phyloP scores from a whole-genome alignment of 2,113 vertebrate genomes.

The Balaenoptera acutorostrata region DNA sequence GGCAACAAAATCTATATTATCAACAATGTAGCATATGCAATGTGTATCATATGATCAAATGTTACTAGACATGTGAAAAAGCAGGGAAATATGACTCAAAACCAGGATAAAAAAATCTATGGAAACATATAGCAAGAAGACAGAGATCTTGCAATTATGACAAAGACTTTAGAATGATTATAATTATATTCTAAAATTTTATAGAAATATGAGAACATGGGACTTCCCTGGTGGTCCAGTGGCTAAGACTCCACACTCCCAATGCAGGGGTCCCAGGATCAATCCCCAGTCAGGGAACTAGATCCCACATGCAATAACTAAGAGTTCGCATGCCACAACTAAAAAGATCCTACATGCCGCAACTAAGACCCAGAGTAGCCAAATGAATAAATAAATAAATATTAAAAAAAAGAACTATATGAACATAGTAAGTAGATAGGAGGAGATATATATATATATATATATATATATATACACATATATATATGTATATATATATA shows the following conservation, averaged over 20 bases:
- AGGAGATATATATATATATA: not conserved
- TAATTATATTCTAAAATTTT: not conserved
- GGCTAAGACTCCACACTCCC: too few relatives aligned
- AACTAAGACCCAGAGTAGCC: too few relatives aligned
- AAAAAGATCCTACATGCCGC: too few relatives aligned
- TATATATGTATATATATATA: too few relatives aligned
- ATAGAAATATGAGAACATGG: not conserved
- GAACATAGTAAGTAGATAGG: not conserved
- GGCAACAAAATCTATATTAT: not conserved
- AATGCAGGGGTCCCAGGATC: too few relatives aligned
- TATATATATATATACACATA: not conserved
- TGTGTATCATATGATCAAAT: not conserved
- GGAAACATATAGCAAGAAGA: not conserved
- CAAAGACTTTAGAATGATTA: not conserved
- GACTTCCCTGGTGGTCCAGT: too few relatives aligned
- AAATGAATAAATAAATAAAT: too few relatives aligned
- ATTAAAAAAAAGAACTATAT: not conserved
- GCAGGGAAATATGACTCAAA: not conserved
- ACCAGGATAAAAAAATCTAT: not conserved
- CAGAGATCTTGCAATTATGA: not conserved
- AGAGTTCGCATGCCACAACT: too few relatives aligned
- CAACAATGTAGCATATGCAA: not conserved
- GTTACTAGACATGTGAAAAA: not conserved
- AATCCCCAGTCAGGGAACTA: too few relatives aligned
- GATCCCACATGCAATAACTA: too few relatives aligned